A percentile compares a stretch with the other conserved stretches of the same genome.
These are phyloP conservation scores for Chaetodon trifasciatus DNA, from an alignment of 2,797 vertebrate species.

Conservation along the genomic window DNA sequence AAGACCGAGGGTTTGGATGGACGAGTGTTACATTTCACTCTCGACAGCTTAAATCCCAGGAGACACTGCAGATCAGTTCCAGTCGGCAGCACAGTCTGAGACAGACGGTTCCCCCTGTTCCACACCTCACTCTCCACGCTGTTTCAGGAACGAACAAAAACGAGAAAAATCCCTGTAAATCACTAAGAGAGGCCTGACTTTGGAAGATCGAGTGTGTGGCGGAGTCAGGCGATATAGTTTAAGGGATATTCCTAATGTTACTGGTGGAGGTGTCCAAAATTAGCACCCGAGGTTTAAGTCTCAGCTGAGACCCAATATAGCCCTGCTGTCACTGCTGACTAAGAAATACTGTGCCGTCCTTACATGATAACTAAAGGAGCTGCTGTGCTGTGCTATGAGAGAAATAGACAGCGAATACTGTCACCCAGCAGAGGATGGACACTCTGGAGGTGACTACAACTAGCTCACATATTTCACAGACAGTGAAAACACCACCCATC, in stretches of 20 bases:
- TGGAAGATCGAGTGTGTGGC: constrained; percentile 15
- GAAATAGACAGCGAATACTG: constrained; percentile 47
- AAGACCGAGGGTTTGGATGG: constrained; percentile 73
- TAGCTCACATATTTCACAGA: constrained; percentile 22
- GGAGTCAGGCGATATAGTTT: constrained; percentile 47
- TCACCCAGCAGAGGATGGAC: constrained; percentile 39
- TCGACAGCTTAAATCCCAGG: constrained; percentile 69
- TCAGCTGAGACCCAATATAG: constrained; percentile 82
- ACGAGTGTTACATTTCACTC: constrained; percentile 72
- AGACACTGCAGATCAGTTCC: constrained; percentile 66
- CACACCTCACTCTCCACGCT: constrained; percentile 26
- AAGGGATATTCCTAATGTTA: constrained; percentile 66
- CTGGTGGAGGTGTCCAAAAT: constrained; percentile 77
- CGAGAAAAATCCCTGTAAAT: constrained; percentile 29
- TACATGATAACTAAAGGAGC: constrained; percentile 66
- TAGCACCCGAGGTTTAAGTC: constrained; percentile 72
- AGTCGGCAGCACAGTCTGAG: constrained; percentile 62
- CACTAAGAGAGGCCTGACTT: constrained; percentile 14
- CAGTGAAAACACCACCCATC: constrained; percentile 17
- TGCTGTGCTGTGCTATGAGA: constrained; percentile 58
- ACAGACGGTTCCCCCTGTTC: constrained; percentile 46
- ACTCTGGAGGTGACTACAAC: constrained; percentile 26
- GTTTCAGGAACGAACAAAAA: constrained; percentile 41
- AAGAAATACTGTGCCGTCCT: constrained; percentile 71
- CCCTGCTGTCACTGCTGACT: constrained; percentile 79